Evolutionary conservation across 2,888 invertebrate genomes (phyloP).

Genomic region (Drosophila macrospina): DNA sequence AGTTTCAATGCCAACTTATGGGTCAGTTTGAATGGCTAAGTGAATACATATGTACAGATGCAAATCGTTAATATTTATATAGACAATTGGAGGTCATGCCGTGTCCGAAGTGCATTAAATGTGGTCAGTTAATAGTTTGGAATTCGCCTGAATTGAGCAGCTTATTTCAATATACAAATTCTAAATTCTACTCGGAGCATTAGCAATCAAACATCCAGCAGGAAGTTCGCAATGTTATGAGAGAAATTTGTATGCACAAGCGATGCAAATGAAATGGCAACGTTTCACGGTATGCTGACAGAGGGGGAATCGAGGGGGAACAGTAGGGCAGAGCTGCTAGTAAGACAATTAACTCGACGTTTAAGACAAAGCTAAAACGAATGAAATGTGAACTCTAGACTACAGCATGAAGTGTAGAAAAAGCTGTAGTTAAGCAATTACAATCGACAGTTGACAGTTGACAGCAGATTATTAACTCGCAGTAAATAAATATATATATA

Average conservation of each 20-base stretch:
- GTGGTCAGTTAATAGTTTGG: not conserved
- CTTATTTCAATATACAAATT: not conserved
- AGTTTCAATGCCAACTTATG: conserved; percentile 19
- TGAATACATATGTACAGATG: not conserved
- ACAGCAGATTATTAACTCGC: too few relatives aligned
- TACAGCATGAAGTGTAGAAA: not conserved
- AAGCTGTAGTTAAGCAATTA: too few relatives aligned
- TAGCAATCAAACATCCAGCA: not conserved
- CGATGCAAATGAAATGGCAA: conserved; percentile 17
- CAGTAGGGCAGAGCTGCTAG: not conserved
- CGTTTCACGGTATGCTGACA: not conserved
- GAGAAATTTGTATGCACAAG: conserved; percentile 5
- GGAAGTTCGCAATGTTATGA: not conserved
- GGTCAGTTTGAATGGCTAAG: not conserved
- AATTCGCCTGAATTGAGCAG: not conserved
- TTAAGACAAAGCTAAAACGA: too few relatives aligned
- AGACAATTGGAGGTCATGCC: conserved; percentile 37
- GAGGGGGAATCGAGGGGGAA: not conserved
- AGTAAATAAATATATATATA: too few relatives aligned
- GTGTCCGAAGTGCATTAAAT: conserved; percentile 35
- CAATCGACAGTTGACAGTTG: conserved; percentile 23
- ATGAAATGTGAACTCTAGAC: conserved; percentile 2
- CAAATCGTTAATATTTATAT: conserved; percentile 40
- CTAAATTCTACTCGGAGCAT: not conserved
- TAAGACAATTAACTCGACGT: conserved; percentile 24